phyloP scores from a whole-genome alignment of 2,113 vertebrate species.

The Sula dactylatra region DNA sequence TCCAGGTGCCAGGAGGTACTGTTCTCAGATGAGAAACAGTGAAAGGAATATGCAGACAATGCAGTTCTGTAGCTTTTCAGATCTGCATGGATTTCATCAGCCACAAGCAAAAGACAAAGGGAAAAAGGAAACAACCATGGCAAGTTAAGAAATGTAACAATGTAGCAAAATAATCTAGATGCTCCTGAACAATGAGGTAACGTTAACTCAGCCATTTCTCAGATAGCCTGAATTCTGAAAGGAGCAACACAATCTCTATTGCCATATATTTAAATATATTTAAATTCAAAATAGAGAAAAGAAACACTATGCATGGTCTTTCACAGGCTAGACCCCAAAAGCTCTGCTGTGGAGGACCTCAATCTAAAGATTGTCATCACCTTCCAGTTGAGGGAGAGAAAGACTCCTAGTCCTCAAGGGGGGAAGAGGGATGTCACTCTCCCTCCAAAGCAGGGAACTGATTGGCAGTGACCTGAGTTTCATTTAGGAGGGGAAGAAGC shows the following conservation, averaged over 20 bases:
- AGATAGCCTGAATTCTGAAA: slow-evolving; percentile 15
- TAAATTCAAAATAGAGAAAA: slow-evolving; percentile 6
- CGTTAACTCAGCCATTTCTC: slow-evolving; percentile 23
- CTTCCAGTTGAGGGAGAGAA: neutral
- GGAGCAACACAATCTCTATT: neutral
- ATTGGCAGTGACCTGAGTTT: neutral
- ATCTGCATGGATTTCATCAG: slow-evolving; percentile 20
- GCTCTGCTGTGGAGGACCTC: rapidly evolving
- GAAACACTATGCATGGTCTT: neutral
- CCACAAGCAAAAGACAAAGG: slow-evolving; percentile 2
- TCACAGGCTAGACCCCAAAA: neutral
- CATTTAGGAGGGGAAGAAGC: neutral
- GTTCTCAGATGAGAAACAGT: slow-evolving; percentile 52
- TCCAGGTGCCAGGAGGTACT: slow-evolving; percentile 63
- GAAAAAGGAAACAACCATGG: neutral
- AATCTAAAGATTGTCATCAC: neutral
- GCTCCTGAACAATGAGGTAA: neutral
- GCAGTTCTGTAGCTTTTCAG: slow-evolving; percentile 43
- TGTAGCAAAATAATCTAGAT: slow-evolving; percentile 9
- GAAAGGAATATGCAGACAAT: slow-evolving; percentile 56
- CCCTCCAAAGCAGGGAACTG: neutral
- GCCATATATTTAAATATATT: slow-evolving; percentile 22
- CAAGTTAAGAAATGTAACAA: slow-evolving; percentile 38
- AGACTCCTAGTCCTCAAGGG: neutral
- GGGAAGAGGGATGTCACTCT: neutral